Evolutionary conservation across 2,888 invertebrate species (phyloP).

Genomic region (Chalcis sispes): DNA sequence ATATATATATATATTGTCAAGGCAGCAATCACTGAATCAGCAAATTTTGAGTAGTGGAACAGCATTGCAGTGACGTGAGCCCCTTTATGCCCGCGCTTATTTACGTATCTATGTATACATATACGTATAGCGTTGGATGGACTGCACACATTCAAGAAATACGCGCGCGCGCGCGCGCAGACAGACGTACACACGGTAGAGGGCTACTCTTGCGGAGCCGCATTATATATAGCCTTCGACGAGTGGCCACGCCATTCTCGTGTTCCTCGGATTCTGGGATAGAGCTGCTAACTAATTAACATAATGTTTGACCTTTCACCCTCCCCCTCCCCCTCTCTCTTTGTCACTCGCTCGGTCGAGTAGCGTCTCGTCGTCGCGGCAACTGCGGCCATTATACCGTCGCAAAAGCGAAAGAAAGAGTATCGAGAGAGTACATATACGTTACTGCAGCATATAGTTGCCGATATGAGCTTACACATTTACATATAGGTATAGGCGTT

Average conservation of each 20-base stretch:
- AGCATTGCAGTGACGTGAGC: constrained; percentile 7
- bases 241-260: constrained; percentile 67
- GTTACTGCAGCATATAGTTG: too few species aligned
- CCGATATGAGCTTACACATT: too few species aligned
- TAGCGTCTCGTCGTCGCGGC: too few species aligned
- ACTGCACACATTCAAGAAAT: not conserved
- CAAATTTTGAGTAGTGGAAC: constrained; percentile 23
- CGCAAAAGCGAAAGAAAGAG: not conserved
- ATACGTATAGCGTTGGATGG: too few species aligned
- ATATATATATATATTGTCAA: too few species aligned
- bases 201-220: constrained; percentile 40
- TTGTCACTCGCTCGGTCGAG: not conserved
- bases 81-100: too few species aligned
- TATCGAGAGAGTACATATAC: too few species aligned
- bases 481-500: too few species aligned
- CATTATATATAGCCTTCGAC: constrained; percentile 60
- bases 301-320: constrained; percentile 58
- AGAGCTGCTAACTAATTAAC: constrained; percentile 62
- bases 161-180: not conserved
- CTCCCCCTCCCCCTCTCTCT: not conserved
- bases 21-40: not conserved
- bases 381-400: not conserved
- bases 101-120: too few species aligned
- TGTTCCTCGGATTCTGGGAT: constrained; percentile 60
- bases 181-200: not conserved